Evolutionary conservation across 1,140 invertebrate genomes (phyloP), one percentile per base, ranked within the genome.

Genomic region (Panagrolaimus sp.): DNA sequence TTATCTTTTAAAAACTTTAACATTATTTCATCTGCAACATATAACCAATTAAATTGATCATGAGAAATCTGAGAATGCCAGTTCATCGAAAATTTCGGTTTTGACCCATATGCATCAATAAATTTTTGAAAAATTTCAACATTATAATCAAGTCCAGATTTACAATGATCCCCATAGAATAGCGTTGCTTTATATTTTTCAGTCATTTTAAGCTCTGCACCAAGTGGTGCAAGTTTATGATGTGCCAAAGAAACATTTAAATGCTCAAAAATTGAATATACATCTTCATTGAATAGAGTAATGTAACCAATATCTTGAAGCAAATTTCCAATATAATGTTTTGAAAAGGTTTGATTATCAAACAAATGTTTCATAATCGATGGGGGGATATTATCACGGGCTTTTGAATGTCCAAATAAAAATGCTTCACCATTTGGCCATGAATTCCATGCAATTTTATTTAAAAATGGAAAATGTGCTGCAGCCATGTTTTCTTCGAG

Each of bases 371-470:
- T 38, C 31, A 38, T 38, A 38, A 38, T 38, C 7, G 31, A 38
- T 38, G 31, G 31, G 2, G 31, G 31, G 7, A 38, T 38, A 38
- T 38, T 38, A 38, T 38, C 31, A 11, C 4, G 43, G 4, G 16
- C 0, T 1, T 8, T 0, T 51, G 16, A 20, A 20, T 51, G 16
- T 23, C 71, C 71, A 25, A 72, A 14, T 11, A 73, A 57, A 68
- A 73, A 65, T 13, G 72, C 72, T 2, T 62, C 75, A 13, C 43
- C 72, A 63, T 73, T 73, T 64, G 72, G 72, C 47, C 72, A 20
- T 16, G 69, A 72, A 63, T 73, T 73, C 11, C 75, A 11, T 9
- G 70, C 71, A 11, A 74, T 14, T 25, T 51, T 51, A 51, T 51
- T 51, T 8, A 51, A 51, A 51, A 20, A 25, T 14, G 48, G 48